Evolutionary conservation across 2,797 vertebrate genomes (phyloP).

Genomic region (Eremophila alpestris): DNA sequence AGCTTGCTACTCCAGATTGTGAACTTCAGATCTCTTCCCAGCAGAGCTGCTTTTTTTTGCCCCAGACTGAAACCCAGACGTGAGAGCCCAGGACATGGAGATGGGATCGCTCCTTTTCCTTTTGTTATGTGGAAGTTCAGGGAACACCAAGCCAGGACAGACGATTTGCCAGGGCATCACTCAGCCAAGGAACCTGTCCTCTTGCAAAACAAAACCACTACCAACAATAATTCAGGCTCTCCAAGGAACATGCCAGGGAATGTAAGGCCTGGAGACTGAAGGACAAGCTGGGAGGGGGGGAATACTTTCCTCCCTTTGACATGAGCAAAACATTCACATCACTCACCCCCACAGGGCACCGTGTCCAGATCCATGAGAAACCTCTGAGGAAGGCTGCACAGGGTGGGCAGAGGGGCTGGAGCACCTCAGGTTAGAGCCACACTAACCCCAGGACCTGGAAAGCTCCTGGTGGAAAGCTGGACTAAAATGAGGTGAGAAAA

Average conservation of each 20-base stretch:
- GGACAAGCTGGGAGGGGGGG: neutral
- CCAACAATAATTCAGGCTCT: conserved; percentile 21
- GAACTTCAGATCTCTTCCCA: conserved; percentile 4
- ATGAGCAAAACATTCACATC: neutral
- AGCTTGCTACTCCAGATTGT: neutral
- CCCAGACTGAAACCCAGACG: neutral
- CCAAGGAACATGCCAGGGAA: conserved; percentile 1
- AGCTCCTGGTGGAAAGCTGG: neutral
- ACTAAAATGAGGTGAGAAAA: neutral
- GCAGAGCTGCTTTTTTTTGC: neutral
- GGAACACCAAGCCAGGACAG: conserved; percentile 9
- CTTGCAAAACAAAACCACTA: conserved; percentile 56
- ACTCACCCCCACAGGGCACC: neutral
- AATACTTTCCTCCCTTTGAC: neutral
- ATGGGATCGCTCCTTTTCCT: neutral
- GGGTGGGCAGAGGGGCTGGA: neutral
- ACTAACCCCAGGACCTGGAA: neutral
- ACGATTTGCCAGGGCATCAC: conserved; percentile 13
- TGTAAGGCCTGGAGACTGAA: neutral
- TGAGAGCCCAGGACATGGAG: neutral
- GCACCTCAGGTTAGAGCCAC: fast-evolving
- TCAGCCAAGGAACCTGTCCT: conserved; percentile 13
- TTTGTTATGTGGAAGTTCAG: neutral
- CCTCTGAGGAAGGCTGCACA: neutral
- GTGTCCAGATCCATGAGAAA: fast-evolving